Conservation (phyloP, 2,888 invertebrate species). For the Rhorus exstirpatorius region DNA sequence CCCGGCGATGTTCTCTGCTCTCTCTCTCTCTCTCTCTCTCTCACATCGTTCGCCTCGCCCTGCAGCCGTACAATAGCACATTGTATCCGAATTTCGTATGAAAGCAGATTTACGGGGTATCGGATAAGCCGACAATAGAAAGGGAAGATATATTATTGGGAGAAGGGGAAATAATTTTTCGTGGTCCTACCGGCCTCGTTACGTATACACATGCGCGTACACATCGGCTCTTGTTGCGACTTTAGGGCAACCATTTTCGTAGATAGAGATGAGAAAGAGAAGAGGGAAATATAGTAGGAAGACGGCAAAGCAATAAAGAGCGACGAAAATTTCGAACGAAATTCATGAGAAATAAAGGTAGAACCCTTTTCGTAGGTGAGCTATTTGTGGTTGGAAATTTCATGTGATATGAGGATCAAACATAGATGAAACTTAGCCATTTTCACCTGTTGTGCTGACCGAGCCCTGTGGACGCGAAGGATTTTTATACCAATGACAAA, state of each 20-base stretch:
- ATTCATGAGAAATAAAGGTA: too few species aligned
- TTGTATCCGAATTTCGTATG: conserved; percentile 77
- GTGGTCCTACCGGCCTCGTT: conserved; percentile 8
- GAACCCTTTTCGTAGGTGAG: too few species aligned
- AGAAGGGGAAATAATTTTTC: conserved; percentile 63
- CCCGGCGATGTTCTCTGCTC: conserved; percentile 24
- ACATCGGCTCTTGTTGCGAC: neutral
- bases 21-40: conserved; percentile 18
- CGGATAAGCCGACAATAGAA: conserved; percentile 70
- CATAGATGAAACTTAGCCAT: conserved; percentile 37
- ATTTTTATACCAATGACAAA: neutral
- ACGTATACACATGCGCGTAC: neutral
- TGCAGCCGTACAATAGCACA: conserved; percentile 70
- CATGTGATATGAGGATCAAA: conserved; percentile 22
- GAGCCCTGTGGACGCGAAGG: conserved; percentile 1
- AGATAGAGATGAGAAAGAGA: neutral
- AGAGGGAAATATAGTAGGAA: neutral
- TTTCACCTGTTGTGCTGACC: conserved; percentile 63
- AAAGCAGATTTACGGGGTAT: conserved; percentile 78
- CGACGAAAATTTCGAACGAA: conserved; percentile 21
- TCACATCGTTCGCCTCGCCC: conserved; percentile 13
- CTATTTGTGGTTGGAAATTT: conserved; percentile 36
- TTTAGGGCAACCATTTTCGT: conserved; percentile 9
- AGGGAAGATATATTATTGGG: conserved; percentile 45
- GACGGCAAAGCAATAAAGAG: conserved; percentile 18